Conservation (phyloP, 2,797 vertebrate species). For the Notamacropus eugenii region DNA sequence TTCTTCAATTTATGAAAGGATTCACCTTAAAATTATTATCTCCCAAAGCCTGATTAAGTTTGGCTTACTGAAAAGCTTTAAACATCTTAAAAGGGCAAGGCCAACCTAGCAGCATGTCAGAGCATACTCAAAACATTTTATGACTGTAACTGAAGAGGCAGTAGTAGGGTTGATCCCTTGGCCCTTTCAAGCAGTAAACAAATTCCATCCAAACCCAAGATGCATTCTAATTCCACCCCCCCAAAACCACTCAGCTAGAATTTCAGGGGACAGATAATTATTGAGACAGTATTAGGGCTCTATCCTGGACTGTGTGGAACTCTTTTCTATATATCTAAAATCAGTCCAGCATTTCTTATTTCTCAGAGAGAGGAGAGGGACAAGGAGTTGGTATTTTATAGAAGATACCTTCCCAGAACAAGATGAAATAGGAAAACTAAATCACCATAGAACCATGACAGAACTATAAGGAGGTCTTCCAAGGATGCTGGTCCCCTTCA, state of each 20-base stretch:
- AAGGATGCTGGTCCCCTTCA: background rate
- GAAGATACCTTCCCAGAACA: background rate
- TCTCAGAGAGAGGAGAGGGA: conserved; percentile 7
- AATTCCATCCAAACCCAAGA: background rate
- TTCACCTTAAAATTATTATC: background rate
- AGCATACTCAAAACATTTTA: background rate
- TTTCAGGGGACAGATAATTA: conserved; percentile 29
- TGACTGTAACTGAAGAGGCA: background rate
- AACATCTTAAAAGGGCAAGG: background rate
- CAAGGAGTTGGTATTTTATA: background rate
- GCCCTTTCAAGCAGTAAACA: background rate
- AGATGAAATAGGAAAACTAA: background rate
- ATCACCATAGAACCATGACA: background rate
- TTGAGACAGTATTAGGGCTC: background rate
- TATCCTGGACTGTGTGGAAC: conserved; percentile 15
- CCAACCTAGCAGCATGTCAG: background rate
- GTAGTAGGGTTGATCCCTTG: background rate
- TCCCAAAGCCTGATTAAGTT: background rate
- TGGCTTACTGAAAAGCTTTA: background rate
- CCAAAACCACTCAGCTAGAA: background rate
- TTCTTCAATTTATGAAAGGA: background rate
- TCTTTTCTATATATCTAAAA: conserved; percentile 18
- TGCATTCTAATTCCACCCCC: background rate
- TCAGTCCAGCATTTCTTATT: conserved; percentile 7
- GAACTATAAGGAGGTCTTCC: background rate